A percentile compares a stretch with the other conserved stretches of the same genome.
phyloP scores from a whole-genome alignment of 2,888 invertebrate genomes.

The Thumatha senex region DNA sequence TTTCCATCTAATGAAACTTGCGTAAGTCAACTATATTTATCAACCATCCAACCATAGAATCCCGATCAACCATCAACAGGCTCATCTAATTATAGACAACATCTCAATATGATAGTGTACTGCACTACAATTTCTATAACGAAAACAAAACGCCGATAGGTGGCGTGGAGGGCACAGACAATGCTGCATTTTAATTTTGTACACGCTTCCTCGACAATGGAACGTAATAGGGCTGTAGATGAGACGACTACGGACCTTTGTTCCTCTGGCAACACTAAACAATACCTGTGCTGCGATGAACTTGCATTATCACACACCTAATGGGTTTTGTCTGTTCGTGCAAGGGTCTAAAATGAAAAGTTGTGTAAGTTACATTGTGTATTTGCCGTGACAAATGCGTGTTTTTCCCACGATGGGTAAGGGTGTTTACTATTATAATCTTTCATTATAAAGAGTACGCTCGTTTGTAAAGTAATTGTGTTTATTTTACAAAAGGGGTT shows the following conservation, averaged over 20 bases:
- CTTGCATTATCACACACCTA: constrained; percentile 80
- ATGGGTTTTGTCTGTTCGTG: constrained; percentile 76
- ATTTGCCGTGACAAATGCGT: constrained; percentile 58
- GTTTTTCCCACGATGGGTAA: constrained; percentile 61
- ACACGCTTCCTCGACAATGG: constrained; percentile 72
- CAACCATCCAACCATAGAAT: not conserved
- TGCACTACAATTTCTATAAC: constrained; percentile 3
- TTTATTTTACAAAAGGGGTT: not conserved
- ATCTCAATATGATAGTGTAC: not conserved
- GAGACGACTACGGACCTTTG: constrained; percentile 75
- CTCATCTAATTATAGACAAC: constrained; percentile 1
- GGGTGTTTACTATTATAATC: constrained; percentile 47
- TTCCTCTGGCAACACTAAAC: constrained; percentile 73
- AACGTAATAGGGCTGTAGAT: constrained; percentile 74
- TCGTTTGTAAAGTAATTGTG: constrained; percentile 23
- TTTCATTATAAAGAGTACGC: constrained; percentile 30
- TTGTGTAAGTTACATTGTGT: constrained; percentile 49
- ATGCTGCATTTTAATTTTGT: constrained; percentile 81
- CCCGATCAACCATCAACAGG: not conserved
- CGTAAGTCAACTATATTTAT: not conserved
- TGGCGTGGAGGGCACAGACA: constrained; percentile 63
- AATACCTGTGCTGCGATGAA: constrained; percentile 76
- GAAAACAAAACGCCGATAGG: constrained; percentile 61
- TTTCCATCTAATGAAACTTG: too few relatives aligned
- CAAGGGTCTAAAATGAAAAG: constrained; percentile 56